Evolutionary conservation across 23 tunicate genomes (phyloP).

Genomic region (Phallusia fumigata): DNA sequence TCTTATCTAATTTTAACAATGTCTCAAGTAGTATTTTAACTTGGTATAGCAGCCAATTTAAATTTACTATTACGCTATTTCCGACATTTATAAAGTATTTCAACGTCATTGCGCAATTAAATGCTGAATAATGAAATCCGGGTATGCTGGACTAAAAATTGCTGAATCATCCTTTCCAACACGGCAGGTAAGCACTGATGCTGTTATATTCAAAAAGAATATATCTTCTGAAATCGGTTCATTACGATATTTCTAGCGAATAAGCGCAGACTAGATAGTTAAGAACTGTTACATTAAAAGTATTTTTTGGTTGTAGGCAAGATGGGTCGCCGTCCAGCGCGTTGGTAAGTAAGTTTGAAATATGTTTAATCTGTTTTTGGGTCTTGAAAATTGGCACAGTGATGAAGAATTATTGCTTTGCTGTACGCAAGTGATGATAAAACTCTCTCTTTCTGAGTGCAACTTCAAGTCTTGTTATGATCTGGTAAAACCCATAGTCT

Average conservation of each 20-base stretch:
- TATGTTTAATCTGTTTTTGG: neutral
- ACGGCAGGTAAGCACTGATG: slow-evolving; percentile 25
- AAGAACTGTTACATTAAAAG: neutral
- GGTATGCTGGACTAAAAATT: neutral
- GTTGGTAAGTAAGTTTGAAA: slow-evolving; percentile 66
- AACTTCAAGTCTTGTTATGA: no score
- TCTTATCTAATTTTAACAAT: no score
- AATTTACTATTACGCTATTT: neutral
- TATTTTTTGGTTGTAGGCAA: slow-evolving; percentile 34
- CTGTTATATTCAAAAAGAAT: neutral
- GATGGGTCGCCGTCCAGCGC: slow-evolving; percentile 99
- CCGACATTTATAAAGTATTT: neutral
- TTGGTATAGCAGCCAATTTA: neutral
- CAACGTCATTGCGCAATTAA: neutral
- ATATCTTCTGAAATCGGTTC: slow-evolving; percentile 25
- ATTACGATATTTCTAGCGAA: neutral
- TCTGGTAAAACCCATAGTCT: no score
- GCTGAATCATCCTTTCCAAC: slow-evolving; percentile 60
- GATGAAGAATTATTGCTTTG: neutral
- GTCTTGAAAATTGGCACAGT: neutral
- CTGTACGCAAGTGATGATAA: neutral
- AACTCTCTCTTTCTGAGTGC: slow-evolving; percentile 45
- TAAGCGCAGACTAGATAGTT: no score
- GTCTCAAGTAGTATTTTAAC: neutral
- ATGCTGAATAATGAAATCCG: slow-evolving; percentile 46